A percentile compares a stretch with the other conserved stretches of the same genome.
phyloP scores from a whole-genome alignment of 2,113 vertebrate genomes.

The Vicugna pacos region DNA sequence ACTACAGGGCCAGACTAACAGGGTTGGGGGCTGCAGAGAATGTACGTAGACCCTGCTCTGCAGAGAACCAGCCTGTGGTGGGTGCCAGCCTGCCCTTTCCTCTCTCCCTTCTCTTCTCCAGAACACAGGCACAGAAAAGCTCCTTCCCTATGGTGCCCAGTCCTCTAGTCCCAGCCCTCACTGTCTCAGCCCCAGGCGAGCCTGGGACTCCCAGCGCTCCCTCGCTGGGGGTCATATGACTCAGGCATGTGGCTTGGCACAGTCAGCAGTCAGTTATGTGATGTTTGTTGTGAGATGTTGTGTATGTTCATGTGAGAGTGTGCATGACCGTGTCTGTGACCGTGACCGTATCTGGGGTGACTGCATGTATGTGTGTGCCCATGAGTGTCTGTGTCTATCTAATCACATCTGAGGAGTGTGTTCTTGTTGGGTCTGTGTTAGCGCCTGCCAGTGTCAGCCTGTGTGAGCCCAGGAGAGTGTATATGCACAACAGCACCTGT shows the following conservation, averaged over 20 bases:
- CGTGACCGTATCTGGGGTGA: background rate
- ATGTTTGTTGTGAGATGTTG: background rate
- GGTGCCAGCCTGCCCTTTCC: background rate
- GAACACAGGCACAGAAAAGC: background rate
- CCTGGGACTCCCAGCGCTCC: background rate
- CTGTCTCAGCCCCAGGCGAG: background rate
- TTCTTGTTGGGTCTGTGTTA: background rate
- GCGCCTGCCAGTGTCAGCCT: background rate
- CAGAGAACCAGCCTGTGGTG: background rate
- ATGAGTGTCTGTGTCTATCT: background rate
- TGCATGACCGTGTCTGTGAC: background rate
- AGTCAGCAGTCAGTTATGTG: background rate
- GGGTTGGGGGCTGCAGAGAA: background rate
- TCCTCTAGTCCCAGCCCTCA: background rate
- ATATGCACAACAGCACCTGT: background rate
- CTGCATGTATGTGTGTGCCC: background rate
- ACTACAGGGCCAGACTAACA: background rate
- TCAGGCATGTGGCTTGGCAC: conserved; percentile 33
- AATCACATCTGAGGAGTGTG: background rate
- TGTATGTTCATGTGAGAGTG: background rate
- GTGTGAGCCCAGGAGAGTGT: background rate
- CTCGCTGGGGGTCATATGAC: background rate
- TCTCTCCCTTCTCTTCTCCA: background rate
- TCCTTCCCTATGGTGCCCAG: background rate
- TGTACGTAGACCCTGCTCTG: background rate